phyloP scores from a whole-genome alignment of 2,888 invertebrate genomes.

The Rotaria socialis region DNA sequence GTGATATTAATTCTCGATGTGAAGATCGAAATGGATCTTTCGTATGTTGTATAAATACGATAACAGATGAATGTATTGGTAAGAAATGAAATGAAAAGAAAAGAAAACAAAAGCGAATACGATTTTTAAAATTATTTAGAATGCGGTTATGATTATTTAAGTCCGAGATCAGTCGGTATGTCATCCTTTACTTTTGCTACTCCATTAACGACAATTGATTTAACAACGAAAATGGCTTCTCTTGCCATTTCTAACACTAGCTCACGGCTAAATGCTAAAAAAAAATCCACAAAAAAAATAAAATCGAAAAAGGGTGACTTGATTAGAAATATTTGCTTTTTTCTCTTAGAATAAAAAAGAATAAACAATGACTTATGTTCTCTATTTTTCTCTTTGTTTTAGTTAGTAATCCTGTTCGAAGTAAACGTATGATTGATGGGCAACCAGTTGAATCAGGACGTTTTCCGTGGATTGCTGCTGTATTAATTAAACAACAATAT shows the following conservation, averaged over 20 bases:
- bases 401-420: background rate
- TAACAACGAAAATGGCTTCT: background rate
- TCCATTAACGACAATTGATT: background rate
- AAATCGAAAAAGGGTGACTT: background rate
- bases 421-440: constrained; percentile 7
- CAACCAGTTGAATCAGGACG: background rate
- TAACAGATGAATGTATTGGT: constrained; percentile 31
- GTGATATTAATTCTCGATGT: constrained; percentile 27
- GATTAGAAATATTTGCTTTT: background rate
- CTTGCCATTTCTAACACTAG: background rate
- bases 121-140: background rate
- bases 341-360: background rate
- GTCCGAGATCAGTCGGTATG: background rate
- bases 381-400: background rate
- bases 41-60: background rate
- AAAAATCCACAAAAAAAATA: background rate
- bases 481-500: constrained; percentile 6
- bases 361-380: background rate
- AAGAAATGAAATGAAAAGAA: background rate
- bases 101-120: background rate
- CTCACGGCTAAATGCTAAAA: background rate
- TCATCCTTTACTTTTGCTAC: background rate
- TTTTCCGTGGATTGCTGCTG: background rate
- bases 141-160: constrained; percentile 15
- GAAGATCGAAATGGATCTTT: constrained; percentile 14